These are phyloP conservation scores for Ariopsis seemanni DNA, from an alignment of 2,113 vertebrate genomes.

Conservation along the genomic window DNA sequence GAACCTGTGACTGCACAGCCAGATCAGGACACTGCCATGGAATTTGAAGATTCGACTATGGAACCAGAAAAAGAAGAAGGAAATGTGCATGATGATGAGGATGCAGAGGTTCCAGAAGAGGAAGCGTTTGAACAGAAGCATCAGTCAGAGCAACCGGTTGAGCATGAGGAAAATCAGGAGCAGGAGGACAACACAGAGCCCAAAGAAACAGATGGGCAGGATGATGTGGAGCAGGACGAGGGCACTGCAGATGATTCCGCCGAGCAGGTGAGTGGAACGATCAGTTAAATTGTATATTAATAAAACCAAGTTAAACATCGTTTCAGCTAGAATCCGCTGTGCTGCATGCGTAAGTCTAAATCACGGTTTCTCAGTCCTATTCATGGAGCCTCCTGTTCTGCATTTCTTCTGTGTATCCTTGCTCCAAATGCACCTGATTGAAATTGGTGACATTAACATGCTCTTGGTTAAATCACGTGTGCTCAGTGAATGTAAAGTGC, in stretches of 20 bases:
- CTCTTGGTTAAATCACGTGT: too few relatives aligned
- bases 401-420: too few relatives aligned
- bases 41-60: constrained; percentile 25
- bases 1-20: not conserved
- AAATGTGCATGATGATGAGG: not conserved
- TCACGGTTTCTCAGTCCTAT: not conserved
- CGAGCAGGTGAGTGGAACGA: constrained; percentile 38
- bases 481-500: too few relatives aligned
- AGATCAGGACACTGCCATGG: constrained; percentile 26
- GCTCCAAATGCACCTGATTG: too few relatives aligned
- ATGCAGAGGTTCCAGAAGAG: constrained; percentile 11
- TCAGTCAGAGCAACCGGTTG: not conserved
- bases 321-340: not conserved
- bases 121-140: not conserved
- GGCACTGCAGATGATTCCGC: constrained; percentile 26
- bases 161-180: constrained; percentile 18
- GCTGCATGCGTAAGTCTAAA: not conserved
- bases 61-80: constrained; percentile 27
- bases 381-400: too few relatives aligned
- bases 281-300: not conserved
- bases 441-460: too few relatives aligned
- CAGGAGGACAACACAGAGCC: constrained; percentile 17
- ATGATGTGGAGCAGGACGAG: constrained; percentile 51
- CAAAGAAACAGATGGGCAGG: constrained; percentile 32
- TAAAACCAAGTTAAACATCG: not conserved